A percentile compares a stretch with the other conserved stretches of the same genome.
Conservation (phyloP, 2,113 vertebrate genomes). For the Marmota flaviventris region DNA sequence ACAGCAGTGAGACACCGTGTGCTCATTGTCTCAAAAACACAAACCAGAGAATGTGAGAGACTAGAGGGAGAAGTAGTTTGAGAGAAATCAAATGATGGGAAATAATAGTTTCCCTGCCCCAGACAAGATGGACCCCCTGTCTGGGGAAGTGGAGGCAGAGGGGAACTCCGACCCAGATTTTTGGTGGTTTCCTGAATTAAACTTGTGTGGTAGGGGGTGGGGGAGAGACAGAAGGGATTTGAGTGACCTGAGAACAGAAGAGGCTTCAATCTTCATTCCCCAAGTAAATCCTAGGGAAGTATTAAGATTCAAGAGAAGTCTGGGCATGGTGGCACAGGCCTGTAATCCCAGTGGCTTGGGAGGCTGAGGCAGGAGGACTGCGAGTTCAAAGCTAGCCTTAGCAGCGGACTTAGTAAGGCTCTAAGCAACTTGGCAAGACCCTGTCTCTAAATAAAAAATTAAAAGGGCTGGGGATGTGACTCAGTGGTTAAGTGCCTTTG, state of each 20-base stretch:
- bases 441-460: too few relatives aligned
- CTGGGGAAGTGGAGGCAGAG: background rate
- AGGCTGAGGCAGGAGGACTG: too few relatives aligned
- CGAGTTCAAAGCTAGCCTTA: too few relatives aligned
- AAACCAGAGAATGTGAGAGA: background rate
- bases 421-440: too few relatives aligned
- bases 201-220: background rate
- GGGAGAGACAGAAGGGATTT: background rate
- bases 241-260: background rate
- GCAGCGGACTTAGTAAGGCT: too few relatives aligned
- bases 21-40: conserved; percentile 8
- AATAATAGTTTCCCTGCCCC: background rate
- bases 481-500: too few relatives aligned
- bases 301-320: background rate
- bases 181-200: background rate
- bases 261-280: background rate
- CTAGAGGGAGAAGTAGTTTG: background rate
- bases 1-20: background rate
- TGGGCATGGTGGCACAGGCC: too few relatives aligned
- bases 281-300: background rate
- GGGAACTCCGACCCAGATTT: background rate
- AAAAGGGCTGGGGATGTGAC: too few relatives aligned
- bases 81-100: background rate
- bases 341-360: too few relatives aligned
- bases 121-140: background rate